Evolutionary conservation across 2,888 invertebrate genomes (phyloP).

Genomic region (Tyria jacobaeae): DNA sequence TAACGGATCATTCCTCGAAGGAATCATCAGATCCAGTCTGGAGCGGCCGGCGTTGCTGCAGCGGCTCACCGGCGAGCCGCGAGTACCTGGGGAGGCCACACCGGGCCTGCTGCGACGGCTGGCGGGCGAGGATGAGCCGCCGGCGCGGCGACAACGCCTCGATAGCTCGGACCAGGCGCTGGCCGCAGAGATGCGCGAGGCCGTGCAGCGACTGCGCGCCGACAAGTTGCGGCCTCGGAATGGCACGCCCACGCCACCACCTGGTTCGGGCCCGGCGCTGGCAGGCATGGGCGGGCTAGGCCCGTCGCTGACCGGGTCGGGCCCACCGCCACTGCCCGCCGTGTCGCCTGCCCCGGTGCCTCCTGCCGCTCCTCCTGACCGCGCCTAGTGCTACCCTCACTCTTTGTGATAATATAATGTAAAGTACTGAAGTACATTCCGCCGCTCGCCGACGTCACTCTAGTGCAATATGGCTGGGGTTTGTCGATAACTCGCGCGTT

Average conservation of each 20-base stretch:
- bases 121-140: slow-evolving; percentile 89
- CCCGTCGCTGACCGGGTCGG: slow-evolving; percentile 44
- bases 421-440: slow-evolving; percentile 84
- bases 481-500: slow-evolving; percentile 43
- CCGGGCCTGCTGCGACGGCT: slow-evolving; percentile 90
- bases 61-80: slow-evolving; percentile 67
- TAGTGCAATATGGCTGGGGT: slow-evolving; percentile 46
- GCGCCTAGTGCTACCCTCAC: slow-evolving; percentile 62
- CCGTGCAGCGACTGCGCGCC: slow-evolving; percentile 81
- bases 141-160: slow-evolving; percentile 80
- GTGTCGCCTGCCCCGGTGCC: slow-evolving; percentile 55
- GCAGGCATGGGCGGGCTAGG: slow-evolving; percentile 52
- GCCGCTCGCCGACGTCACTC: slow-evolving; percentile 53
- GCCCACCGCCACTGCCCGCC: slow-evolving; percentile 53
- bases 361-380: slow-evolving; percentile 46
- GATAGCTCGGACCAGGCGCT: slow-evolving; percentile 82
- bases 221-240: slow-evolving; percentile 79
- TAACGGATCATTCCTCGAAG: slow-evolving; percentile 93
- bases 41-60: slow-evolving; percentile 86
- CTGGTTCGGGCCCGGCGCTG: slow-evolving; percentile 56
- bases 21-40: slow-evolving; percentile 93
- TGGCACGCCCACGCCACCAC: slow-evolving; percentile 76
- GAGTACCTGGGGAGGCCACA: slow-evolving; percentile 71
- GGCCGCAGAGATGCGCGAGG: slow-evolving; percentile 82
- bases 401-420: slow-evolving; percentile 81